phyloP scores from a whole-genome alignment of 2,113 vertebrate genomes.

The Bos javanicus region DNA sequence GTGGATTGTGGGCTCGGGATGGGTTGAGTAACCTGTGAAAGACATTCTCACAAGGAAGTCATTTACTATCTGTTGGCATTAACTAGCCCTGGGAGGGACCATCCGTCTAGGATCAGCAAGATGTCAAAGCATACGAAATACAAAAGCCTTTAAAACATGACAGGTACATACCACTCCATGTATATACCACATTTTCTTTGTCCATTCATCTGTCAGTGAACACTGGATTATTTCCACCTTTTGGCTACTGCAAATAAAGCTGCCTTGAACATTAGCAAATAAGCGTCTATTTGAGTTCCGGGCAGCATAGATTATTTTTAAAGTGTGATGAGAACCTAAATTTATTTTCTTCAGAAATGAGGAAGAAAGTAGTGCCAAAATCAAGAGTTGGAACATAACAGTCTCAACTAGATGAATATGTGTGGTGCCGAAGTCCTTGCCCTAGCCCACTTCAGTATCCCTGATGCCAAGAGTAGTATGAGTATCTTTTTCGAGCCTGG shows the following conservation, averaged over 20 bases:
- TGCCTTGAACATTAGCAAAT: fast-evolving
- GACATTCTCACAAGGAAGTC: neutral
- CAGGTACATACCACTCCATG: neutral
- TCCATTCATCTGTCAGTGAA: fast-evolving
- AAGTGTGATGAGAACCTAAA: neutral
- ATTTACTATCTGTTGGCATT: neutral
- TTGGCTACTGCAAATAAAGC: neutral
- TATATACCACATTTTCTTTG: too few species aligned
- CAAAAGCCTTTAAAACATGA: neutral
- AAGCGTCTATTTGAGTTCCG: fast-evolving
- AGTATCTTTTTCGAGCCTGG: neutral
- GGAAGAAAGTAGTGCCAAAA: neutral
- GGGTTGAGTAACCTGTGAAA: neutral
- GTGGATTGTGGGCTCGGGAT: fast-evolving
- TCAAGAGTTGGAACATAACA: neutral
- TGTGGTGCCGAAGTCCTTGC: too few species aligned
- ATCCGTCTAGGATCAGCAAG: neutral
- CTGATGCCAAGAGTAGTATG: neutral
- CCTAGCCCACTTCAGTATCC: too few species aligned
- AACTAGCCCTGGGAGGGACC: neutral
- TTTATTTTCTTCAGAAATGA: neutral
- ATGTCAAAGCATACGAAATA: neutral
- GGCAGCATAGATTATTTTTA: neutral
- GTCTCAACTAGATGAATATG: neutral
- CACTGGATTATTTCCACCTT: neutral